Percentiles rank a stretch among this genome's conserved stretches.
phyloP scores from a whole-genome alignment of 2,888 invertebrate species.

The Limenitis camilla region DNA sequence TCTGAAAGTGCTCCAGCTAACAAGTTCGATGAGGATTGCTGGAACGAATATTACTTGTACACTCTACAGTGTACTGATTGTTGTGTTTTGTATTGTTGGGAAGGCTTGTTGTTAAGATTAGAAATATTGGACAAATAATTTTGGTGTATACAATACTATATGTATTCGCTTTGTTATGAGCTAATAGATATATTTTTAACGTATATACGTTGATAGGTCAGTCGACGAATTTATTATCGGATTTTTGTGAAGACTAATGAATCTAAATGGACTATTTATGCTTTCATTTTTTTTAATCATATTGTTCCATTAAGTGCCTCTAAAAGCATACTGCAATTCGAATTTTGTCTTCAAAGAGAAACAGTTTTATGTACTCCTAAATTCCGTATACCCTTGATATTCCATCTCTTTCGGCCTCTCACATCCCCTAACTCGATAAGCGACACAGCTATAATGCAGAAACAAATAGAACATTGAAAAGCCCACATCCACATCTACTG shows the following conservation, averaged over 20 bases:
- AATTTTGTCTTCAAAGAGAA: constrained; percentile 20
- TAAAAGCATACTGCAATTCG: constrained; percentile 23
- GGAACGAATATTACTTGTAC: constrained; percentile 13
- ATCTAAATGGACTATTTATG: background rate
- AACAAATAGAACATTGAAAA: constrained; percentile 32
- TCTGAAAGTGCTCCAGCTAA: constrained; percentile 33
- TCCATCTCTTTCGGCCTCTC: constrained; percentile 21
- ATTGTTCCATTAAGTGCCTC: constrained; percentile 1
- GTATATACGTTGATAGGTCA: too few relatives aligned
- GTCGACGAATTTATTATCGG: too few relatives aligned
- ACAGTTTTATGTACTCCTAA: constrained; percentile 18
- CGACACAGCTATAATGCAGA: constrained; percentile 31
- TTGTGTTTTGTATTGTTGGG: too few relatives aligned
- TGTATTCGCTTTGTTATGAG: too few relatives aligned
- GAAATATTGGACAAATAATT: too few relatives aligned
- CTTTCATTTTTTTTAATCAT: too few relatives aligned
- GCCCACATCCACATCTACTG: constrained; percentile 23
- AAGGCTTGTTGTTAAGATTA: too few relatives aligned
- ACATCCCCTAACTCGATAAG: constrained; percentile 23
- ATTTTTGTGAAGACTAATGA: too few relatives aligned
- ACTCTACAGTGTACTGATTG: too few relatives aligned
- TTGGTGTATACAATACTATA: too few relatives aligned
- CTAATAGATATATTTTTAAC: too few relatives aligned
- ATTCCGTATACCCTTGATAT: too few relatives aligned
- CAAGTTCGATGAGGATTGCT: constrained; percentile 21